A percentile compares a stretch with the other conserved stretches of the same genome.
These are phyloP conservation scores for Agonopterix heracliana DNA, from an alignment of 2,888 invertebrate species.

Conservation along the genomic window DNA sequence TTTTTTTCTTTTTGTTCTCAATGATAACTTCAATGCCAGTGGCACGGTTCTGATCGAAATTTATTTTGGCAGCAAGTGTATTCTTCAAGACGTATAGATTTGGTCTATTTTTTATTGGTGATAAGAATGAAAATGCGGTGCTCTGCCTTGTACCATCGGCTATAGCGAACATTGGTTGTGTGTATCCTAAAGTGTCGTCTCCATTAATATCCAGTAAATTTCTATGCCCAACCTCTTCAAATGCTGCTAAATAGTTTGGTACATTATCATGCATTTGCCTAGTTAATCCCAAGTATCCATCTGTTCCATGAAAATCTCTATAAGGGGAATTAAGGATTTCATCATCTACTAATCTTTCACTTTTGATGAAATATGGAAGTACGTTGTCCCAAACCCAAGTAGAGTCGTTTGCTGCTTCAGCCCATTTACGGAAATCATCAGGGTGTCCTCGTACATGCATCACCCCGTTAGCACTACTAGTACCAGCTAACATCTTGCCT, in stretches of 20 bases:
- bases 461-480: neutral
- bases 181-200: neutral
- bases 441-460: neutral
- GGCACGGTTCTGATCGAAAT: slow-evolving; percentile 19
- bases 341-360: neutral
- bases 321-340: neutral
- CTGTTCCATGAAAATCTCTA: neutral
- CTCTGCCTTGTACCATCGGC: neutral
- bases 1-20: slow-evolving; percentile 2
- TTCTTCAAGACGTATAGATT: slow-evolving; percentile 61
- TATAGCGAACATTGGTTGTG: neutral
- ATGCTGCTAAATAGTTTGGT: neutral
- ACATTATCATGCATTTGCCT: neutral
- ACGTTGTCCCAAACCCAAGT: neutral
- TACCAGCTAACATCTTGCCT: neutral
- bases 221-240: neutral
- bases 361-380: neutral
- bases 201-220: neutral
- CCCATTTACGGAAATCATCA: neutral
- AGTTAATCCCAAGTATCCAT: neutral
- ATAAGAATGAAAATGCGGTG: slow-evolving; percentile 29
- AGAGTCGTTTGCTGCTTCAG: neutral
- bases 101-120: slow-evolving; percentile 38
- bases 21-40: neutral
- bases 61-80: slow-evolving; percentile 22